Base-by-base conservation (phyloP, 2,797 vertebrate species). In the Tamandua tetradactyla region DNA sequence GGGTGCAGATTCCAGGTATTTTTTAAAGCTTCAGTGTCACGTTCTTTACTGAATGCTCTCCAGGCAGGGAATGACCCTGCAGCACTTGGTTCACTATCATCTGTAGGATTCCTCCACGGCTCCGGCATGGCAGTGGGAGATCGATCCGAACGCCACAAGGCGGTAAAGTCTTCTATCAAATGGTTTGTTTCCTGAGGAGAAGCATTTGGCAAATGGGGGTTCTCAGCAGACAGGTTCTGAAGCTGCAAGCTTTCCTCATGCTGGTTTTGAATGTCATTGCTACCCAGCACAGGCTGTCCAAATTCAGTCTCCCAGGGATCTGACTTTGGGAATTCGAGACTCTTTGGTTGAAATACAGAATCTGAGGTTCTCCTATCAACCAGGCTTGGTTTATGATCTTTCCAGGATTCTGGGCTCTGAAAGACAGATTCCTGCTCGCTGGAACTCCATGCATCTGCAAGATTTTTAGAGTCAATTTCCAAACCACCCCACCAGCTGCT, bases 401-500 rank as follows among this genome's bases (percentile, higher is more conserved):
- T 98, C 98, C 97, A 98, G 7, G 97, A 97, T 71, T 97, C 97
- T 1, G 98, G 98, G 93, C 98, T 99, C 79, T 98, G 98, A 96
- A 98, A 97, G 87, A 98, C 95, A 93, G 97, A 98, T 37, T 98
- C 98, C 25, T 98, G 98, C 64, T 98, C 98, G 92, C 96, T 96
- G 88, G 98, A 98, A 96, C 97, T 98, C 98, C 99, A 99, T 0
- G 94, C 75, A 92, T 98, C 98, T 49, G 88, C 96, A 49, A 97
- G 90, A 82, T 98, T 97, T 98, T 98, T 98, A 69, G 97, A 96
- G 66, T 99, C 98, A 66, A 98, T 97, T 78, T 98, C 98, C 96
- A 99, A 98, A 91, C 98, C 99, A 97, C 99, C 99, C 99, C 99
- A 99, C 98, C 98, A 99, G 95, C 99, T 99, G 12, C 98, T 98